Evolutionary conservation across 1,140 invertebrate species (phyloP).

Genomic region (Carposina sasakii): DNA sequence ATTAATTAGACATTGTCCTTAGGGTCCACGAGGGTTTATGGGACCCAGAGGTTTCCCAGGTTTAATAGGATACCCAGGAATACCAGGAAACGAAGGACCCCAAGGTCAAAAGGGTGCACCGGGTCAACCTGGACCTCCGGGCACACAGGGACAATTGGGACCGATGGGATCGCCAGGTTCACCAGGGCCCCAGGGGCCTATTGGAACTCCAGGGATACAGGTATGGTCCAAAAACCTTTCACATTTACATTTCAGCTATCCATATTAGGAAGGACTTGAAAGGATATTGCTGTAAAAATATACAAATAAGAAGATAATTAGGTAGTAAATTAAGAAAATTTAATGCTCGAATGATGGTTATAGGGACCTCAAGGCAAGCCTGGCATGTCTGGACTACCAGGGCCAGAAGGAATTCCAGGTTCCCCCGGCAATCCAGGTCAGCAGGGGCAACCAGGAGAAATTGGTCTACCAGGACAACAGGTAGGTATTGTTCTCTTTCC

Average conservation of each 20-base stretch:
- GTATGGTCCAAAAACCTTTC: too few species aligned
- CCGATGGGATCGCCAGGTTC: constrained; percentile 77
- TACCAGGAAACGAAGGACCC: constrained; percentile 82
- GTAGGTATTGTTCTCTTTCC: constrained; percentile 29
- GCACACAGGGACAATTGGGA: constrained; percentile 80
- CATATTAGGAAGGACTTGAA: too few species aligned
- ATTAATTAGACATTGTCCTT: too few species aligned
- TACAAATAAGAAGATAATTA: too few species aligned
- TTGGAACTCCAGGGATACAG: constrained; percentile 80
- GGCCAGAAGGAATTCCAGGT: constrained; percentile 83
- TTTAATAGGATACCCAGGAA: constrained; percentile 81
- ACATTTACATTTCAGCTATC: too few species aligned
- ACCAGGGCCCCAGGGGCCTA: constrained; percentile 78
- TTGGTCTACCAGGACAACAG: constrained; percentile 78
- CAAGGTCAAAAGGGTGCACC: constrained; percentile 81
- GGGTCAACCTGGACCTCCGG: constrained; percentile 80
- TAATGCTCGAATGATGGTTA: too few species aligned
- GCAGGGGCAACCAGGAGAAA: constrained; percentile 79
- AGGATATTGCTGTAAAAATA: too few species aligned
- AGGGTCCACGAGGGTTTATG: constrained; percentile 88
- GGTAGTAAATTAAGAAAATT: too few species aligned
- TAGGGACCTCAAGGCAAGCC: constrained; percentile 82
- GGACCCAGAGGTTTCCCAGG: constrained; percentile 87
- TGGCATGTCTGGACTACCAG: constrained; percentile 81
- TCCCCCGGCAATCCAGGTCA: constrained; percentile 80